Percentiles rank a stretch among this genome's conserved stretches.
Evolutionary conservation across 23 tunicate species (phyloP).

Genomic region (Botrylloides violaceus): DNA sequence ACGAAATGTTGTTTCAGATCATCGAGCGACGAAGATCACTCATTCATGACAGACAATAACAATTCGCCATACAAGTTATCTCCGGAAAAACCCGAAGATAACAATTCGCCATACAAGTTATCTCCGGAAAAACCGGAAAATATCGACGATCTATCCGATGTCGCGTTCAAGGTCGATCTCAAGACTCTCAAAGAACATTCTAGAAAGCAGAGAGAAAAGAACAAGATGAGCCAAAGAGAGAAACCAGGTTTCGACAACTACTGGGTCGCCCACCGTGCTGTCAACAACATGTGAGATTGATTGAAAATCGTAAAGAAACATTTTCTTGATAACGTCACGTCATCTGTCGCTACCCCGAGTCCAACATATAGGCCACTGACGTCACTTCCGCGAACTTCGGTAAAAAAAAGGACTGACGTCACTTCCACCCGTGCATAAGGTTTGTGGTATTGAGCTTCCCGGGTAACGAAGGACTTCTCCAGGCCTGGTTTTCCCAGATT

Average conservation of each 20-base stretch:
- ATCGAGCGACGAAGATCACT: slow-evolving; percentile 26
- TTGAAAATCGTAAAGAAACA: no score
- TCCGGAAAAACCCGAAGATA: slow-evolving; percentile 3
- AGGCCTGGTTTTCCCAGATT: no score
- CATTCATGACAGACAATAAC: slow-evolving; percentile 9
- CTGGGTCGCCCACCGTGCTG: slow-evolving; percentile 22
- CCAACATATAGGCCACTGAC: no score
- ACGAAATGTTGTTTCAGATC: slow-evolving; percentile 13
- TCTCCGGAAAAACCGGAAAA: slow-evolving; percentile 16
- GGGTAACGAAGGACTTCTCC: no score
- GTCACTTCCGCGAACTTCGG: no score
- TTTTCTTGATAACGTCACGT: no score
- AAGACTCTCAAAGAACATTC: slow-evolving; percentile 53
- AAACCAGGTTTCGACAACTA: slow-evolving; percentile 18
- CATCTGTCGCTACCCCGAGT: no score
- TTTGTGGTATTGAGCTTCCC: no score
- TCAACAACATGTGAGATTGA: slow-evolving; percentile 19
- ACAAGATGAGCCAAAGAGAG: slow-evolving; percentile 2
- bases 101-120: slow-evolving; percentile 1
- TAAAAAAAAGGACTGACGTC: no score
- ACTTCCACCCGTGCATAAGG: no score
- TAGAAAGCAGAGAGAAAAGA: slow-evolving; percentile 17
- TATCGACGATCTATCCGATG: slow-evolving; percentile 31
- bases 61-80: not conserved
- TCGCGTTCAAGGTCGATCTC: slow-evolving; percentile 54